Conservation (phyloP, 2,113 vertebrate genomes). For the Lycocorax pyrrhopterus region DNA sequence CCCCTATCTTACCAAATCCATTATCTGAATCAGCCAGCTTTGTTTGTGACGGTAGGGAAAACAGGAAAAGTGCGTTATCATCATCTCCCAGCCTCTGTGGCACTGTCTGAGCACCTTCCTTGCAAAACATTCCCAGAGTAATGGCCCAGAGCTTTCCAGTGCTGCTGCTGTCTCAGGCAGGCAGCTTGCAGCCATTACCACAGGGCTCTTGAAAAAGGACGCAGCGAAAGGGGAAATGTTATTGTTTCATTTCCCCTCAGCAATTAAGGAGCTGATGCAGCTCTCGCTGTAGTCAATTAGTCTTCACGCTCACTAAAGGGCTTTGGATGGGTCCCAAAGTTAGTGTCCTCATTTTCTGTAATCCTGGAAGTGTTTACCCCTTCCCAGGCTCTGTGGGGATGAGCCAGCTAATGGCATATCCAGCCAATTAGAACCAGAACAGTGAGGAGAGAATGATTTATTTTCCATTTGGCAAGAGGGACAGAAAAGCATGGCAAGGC, state of each 20-base stretch:
- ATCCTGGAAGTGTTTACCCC: slow-evolving; percentile 30
- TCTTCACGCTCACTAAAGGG: not conserved
- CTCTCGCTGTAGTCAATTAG: slow-evolving; percentile 34
- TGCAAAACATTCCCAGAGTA: not conserved
- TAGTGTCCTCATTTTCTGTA: slow-evolving; percentile 48
- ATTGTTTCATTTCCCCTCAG: not conserved
- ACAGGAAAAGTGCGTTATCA: not conserved
- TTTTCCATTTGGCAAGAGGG: slow-evolving; percentile 42
- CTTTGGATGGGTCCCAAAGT: slow-evolving; percentile 42
- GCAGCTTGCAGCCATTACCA: not conserved
- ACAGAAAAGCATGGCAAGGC: slow-evolving; percentile 5
- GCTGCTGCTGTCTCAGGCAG: not conserved
- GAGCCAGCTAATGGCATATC: slow-evolving; percentile 14
- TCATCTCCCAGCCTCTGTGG: not conserved
- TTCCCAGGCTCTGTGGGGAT: not conserved
- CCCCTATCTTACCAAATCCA: not conserved
- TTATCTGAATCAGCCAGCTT: not conserved
- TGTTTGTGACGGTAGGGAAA: not conserved
- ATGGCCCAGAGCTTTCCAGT: not conserved
- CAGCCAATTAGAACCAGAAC: slow-evolving; percentile 23
- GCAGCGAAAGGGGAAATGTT: not conserved
- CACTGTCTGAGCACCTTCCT: not conserved
- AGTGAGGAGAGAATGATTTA: not conserved
- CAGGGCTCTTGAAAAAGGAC: not conserved
- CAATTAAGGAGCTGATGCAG: slow-evolving; percentile 47